phyloP scores from a whole-genome alignment of 1,140 invertebrate genomes.

The Leptestheria dahalacensis region DNA sequence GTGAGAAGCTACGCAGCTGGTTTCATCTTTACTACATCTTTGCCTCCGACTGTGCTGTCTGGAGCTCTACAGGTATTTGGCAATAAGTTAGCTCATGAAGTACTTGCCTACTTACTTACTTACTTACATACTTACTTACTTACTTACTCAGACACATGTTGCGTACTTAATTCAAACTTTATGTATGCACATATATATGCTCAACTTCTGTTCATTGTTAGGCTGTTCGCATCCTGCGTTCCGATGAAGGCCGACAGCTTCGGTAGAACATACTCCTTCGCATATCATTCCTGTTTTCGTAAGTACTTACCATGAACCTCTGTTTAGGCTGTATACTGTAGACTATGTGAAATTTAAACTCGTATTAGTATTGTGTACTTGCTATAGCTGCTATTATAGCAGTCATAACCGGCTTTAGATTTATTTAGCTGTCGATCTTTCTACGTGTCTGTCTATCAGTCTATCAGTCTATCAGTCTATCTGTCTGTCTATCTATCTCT shows the following conservation, averaged over 20 bases:
- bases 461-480: too few relatives aligned
- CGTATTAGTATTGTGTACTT: neutral
- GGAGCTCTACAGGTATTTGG: constrained; percentile 51
- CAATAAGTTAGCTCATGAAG: constrained; percentile 19
- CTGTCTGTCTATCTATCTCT: too few relatives aligned
- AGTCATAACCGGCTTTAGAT: too few relatives aligned
- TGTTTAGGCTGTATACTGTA: neutral
- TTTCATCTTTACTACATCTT: constrained; percentile 95
- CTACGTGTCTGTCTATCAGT: too few relatives aligned
- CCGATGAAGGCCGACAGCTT: constrained; percentile 68
- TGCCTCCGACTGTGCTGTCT: constrained; percentile 81
- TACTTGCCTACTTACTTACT: too few relatives aligned
- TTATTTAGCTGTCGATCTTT: too few relatives aligned
- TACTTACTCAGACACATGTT: too few relatives aligned
- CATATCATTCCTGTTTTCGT: constrained; percentile 94
- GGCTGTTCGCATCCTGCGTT: constrained; percentile 61
- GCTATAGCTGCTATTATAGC: neutral
- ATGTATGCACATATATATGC: too few relatives aligned
- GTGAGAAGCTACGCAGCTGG: constrained; percentile 85
- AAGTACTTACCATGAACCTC: too few relatives aligned
- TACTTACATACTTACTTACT: too few relatives aligned
- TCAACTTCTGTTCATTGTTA: too few relatives aligned
- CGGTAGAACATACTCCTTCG: constrained; percentile 79
- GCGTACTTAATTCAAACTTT: too few relatives aligned
- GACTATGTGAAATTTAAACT: neutral